Percentiles rank a stretch among this genome's conserved stretches.
Evolutionary conservation across 2,888 invertebrate species (phyloP).

Genomic region (Neocrepidodera transversa): DNA sequence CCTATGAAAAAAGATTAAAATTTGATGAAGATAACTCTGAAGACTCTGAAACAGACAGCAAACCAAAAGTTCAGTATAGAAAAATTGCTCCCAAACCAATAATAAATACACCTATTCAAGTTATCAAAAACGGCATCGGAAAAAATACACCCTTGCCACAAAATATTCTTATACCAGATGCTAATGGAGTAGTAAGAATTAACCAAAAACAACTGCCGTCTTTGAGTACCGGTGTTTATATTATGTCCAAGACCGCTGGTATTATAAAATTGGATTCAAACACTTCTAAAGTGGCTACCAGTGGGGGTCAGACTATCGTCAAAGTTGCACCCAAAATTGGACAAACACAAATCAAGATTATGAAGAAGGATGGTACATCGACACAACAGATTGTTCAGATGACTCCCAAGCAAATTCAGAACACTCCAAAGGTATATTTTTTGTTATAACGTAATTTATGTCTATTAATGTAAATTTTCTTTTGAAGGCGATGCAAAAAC

Average conservation of each 20-base stretch:
- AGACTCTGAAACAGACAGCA: constrained; percentile 46
- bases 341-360: constrained; percentile 61
- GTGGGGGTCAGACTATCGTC: constrained; percentile 57
- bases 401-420: constrained; percentile 35
- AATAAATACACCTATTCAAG: constrained; percentile 12
- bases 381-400: constrained; percentile 47
- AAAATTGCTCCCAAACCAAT: constrained; percentile 35
- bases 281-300: constrained; percentile 56
- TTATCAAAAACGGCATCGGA: constrained; percentile 47
- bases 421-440: constrained; percentile 13
- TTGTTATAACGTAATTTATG: too few relatives aligned
- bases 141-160: constrained; percentile 47
- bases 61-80: constrained; percentile 31
- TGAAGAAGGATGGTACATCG: constrained; percentile 54
- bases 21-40: constrained; percentile 57
- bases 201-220: constrained; percentile 76
- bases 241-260: constrained; percentile 79
- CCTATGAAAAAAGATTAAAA: constrained; percentile 57
- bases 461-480: not conserved
- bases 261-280: constrained; percentile 74
- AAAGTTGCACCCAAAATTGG: constrained; percentile 64
- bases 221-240: constrained; percentile 71
- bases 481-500: constrained; percentile 9
- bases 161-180: constrained; percentile 62
- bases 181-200: constrained; percentile 76